Base-by-base conservation (phyloP, 2,888 invertebrate species). In the Caenorhabditis plicata region DNA sequence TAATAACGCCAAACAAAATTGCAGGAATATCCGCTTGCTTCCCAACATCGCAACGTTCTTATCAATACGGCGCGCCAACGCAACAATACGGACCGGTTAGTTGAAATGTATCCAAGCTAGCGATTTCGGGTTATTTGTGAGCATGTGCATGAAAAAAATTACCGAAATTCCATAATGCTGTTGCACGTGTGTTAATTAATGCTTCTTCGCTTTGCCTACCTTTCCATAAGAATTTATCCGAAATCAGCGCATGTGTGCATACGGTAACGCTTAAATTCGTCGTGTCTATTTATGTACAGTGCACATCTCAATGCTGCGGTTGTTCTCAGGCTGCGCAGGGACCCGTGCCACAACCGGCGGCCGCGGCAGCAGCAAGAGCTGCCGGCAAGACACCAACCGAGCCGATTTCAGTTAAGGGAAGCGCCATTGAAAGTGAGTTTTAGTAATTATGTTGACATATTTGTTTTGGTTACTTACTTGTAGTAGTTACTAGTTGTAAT, bases 341-440 rank as follows among this genome's bases (percentile, higher is more conserved):
- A 41, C 31, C 15, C 11, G 60, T 23, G 17, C 40, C 65, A 39
- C 66, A 51, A 35, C 48, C 51, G 26, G 61, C 55, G 13, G 56
- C 61, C 11, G 68, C 61, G 19, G 69, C 64, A n/a, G 56, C 69
- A 36, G 69, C 66, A 19, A 69, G 69, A 4, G 69, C 72, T 13
- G 72, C 72, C 17, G 72, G 65, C 41, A 62, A 60, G 35, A 62
- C 67, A 11, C 67, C 69, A 31, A 69, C 56, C 13, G 47, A 55
- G 44, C 43, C 67, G 5, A 70, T 72, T 38, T 26, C 41, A 9
- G 54, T 64, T 9, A 49, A 57, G 48, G 67, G 67, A 47, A 62
- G 62, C 15, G 52, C 65, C 11, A 49, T 54, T 44, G 67, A 67
- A 47, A 42, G 67, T 67, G 15, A 29, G 55, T 47, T 40, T 26